A percentile compares a stretch with the other conserved stretches of the same genome.
Evolutionary conservation across 2,888 invertebrate species (phyloP).

Genomic region (Heteropelma amictum): DNA sequence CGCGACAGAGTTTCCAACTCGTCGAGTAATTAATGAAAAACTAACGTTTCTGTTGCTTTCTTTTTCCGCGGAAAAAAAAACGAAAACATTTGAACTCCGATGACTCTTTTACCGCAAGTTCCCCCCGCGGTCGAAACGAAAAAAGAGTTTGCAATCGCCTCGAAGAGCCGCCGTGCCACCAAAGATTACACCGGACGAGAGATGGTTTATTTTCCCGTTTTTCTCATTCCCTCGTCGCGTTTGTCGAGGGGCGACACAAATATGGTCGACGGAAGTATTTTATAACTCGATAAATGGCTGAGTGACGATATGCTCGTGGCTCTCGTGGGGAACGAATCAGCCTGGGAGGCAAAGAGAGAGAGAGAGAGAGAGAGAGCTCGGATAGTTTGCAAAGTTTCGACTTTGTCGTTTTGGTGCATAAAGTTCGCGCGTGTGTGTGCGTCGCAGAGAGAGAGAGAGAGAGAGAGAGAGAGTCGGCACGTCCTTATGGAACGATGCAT

Average conservation of each 20-base stretch:
- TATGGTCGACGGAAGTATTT: slow-evolving; percentile 13
- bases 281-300: slow-evolving; percentile 49
- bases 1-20: too few species aligned
- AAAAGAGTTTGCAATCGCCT: too few species aligned
- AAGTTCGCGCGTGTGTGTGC: slow-evolving; percentile 49
- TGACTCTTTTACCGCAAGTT: too few species aligned
- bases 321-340: slow-evolving; percentile 36
- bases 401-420: slow-evolving; percentile 61
- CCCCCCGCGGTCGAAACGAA: too few species aligned
- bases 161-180: too few species aligned
- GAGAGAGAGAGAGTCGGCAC: slow-evolving; percentile 58
- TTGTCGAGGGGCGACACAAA: background rate
- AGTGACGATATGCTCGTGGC: slow-evolving; percentile 40
- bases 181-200: too few species aligned
- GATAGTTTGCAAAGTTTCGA: slow-evolving; percentile 61
- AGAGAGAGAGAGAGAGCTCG: slow-evolving; percentile 52
- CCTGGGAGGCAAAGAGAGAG: slow-evolving; percentile 50
- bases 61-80: too few species aligned
- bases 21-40: too few species aligned
- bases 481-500: slow-evolving; percentile 61
- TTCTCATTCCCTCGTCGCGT: background rate
- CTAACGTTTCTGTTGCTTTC: too few species aligned
- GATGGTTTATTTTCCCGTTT: background rate
- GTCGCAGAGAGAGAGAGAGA: too few species aligned
- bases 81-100: too few species aligned